phyloP scores from a whole-genome alignment of 1,140 invertebrate species.

The Coenobita brevimanus region DNA sequence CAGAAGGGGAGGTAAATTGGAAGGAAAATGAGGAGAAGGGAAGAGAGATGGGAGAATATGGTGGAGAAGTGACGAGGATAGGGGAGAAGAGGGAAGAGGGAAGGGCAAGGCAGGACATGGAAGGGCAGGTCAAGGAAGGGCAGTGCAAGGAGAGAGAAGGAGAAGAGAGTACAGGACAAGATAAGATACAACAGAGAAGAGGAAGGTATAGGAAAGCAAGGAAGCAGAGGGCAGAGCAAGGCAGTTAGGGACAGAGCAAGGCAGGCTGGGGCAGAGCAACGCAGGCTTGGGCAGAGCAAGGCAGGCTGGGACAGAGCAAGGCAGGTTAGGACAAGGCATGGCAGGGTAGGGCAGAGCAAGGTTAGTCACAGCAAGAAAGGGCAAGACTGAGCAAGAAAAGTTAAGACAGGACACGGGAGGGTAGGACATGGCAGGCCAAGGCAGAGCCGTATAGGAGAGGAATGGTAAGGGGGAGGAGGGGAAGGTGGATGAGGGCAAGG shows the following conservation, averaged over 20 bases:
- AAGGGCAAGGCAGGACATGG: not conserved
- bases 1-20: not conserved
- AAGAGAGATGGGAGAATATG: not conserved
- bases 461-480: not conserved
- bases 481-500: no score
- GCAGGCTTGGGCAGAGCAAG: no score
- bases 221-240: not conserved
- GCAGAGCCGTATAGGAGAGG: not conserved
- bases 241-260: no score
- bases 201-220: not conserved
- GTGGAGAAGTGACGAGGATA: not conserved
- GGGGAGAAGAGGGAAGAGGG: not conserved
- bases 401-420: no score
- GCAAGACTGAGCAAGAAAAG: not conserved
- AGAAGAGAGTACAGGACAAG: not conserved
- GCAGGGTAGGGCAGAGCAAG: not conserved
- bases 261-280: no score
- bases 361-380: not conserved
- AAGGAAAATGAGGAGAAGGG: not conserved
- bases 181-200: not conserved
- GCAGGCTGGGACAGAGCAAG: not conserved
- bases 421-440: no score
- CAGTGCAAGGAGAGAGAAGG: conserved; percentile 6
- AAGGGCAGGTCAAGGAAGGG: not conserved
- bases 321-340: not conserved